These are phyloP conservation scores for Collichthys lucidus DNA, from an alignment of 2,113 vertebrate genomes.

Conservation along the genomic window DNA sequence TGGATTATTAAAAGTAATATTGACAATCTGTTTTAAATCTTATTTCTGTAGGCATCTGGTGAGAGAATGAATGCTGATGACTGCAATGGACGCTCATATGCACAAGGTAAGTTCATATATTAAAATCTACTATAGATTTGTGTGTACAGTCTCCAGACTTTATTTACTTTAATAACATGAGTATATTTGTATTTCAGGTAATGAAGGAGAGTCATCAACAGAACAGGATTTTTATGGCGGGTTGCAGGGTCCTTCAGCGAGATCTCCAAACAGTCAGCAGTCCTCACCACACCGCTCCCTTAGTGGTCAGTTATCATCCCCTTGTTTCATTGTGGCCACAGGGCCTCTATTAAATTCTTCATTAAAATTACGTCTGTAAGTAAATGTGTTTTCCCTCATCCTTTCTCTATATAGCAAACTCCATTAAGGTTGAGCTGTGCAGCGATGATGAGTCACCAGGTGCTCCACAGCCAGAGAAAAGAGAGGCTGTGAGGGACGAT, in stretches of 20 bases:
- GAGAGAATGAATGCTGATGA: conserved; percentile 95
- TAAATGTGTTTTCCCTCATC: conserved; percentile 1
- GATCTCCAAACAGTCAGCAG: conserved; percentile 93
- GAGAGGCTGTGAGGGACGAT: conserved; percentile 82
- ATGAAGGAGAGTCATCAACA: conserved; percentile 92
- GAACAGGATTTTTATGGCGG: conserved; percentile 92
- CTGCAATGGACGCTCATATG: conserved; percentile 91
- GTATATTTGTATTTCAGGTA: conserved; percentile 84
- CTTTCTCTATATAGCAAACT: conserved; percentile 85
- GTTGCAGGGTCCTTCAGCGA: conserved; percentile 88
- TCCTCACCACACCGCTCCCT: conserved; percentile 92
- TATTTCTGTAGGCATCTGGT: conserved; percentile 82
- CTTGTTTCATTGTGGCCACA: background rate
- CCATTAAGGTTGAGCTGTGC: conserved; percentile 97
- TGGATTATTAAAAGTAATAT: background rate
- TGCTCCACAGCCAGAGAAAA: conserved; percentile 83
- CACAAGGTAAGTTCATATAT: conserved; percentile 85
- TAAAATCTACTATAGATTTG: background rate
- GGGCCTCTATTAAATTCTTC: background rate
- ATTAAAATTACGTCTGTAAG: background rate
- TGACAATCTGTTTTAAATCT: background rate
- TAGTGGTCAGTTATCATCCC: conserved; percentile 86
- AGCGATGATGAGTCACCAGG: conserved; percentile 91
- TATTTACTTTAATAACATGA: conserved; percentile 42
- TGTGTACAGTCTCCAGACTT: conserved; percentile 17